These are phyloP conservation scores for Sycophaga agraensis DNA, from an alignment of 1,140 invertebrate genomes.

Conservation along the genomic window DNA sequence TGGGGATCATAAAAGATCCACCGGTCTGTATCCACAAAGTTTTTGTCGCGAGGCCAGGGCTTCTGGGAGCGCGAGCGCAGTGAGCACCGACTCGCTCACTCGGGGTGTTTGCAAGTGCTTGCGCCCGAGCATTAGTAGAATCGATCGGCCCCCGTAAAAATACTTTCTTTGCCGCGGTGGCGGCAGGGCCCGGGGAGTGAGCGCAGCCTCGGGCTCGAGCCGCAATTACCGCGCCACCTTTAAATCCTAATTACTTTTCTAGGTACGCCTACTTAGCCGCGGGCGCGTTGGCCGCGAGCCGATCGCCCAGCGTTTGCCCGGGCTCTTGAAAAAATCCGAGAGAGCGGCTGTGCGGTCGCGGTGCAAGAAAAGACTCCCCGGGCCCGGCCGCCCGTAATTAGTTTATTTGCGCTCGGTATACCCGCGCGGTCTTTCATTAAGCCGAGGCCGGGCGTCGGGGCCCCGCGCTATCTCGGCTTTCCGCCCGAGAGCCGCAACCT, in stretches of 20 bases:
- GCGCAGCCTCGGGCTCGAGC: slow-evolving; percentile 14
- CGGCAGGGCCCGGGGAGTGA: neutral
- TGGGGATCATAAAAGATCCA: neutral
- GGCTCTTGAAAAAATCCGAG: too few species aligned
- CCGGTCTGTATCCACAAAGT: neutral
- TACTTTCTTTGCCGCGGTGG: neutral
- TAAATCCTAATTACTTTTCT: slow-evolving; percentile 38
- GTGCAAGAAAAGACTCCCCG: too few species aligned
- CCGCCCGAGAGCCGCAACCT: too few species aligned
- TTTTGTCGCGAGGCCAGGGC: slow-evolving; percentile 4
- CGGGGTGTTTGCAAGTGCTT: slow-evolving; percentile 19
- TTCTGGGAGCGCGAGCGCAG: neutral
- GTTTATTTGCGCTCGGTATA: slow-evolving; percentile 31
- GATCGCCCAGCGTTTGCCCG: too few species aligned
- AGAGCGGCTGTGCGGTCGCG: too few species aligned
- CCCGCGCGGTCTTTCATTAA: slow-evolving; percentile 38
- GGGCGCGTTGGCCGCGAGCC: too few species aligned
- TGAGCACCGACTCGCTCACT: too few species aligned
- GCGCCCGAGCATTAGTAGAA: neutral
- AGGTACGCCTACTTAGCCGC: slow-evolving; percentile 28
- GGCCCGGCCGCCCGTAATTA: slow-evolving; percentile 37
- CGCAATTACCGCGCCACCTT: slow-evolving; percentile 36
- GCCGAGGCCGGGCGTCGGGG: neutral
- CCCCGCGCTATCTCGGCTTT: too few species aligned
- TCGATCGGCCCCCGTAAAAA: slow-evolving; percentile 10